phyloP scores from a whole-genome alignment of 2,797 vertebrate species.

The Gymnothorax reevesii region DNA sequence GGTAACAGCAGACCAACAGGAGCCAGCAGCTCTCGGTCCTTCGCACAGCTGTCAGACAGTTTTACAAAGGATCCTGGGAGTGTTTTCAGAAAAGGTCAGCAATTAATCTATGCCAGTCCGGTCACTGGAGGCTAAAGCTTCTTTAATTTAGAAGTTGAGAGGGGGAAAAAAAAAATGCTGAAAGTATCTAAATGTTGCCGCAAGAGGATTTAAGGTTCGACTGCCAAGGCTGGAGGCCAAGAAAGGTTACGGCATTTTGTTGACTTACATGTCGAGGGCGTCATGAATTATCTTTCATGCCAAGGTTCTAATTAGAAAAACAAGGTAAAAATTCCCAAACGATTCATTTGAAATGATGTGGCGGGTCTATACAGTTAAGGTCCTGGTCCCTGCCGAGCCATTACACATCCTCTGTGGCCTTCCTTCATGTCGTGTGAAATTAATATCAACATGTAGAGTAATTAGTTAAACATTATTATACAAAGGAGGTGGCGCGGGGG shows the following conservation, averaged over 20 bases:
- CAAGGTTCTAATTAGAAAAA: not conserved
- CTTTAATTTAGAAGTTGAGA: not conserved
- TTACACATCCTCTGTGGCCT: not conserved
- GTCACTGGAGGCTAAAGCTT: not conserved
- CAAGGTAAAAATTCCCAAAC: not conserved
- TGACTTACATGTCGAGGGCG: not conserved
- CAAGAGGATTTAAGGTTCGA: not conserved
- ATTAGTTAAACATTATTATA: conserved; percentile 1
- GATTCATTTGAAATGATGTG: not conserved
- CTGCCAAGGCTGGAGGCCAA: not conserved
- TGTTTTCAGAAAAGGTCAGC: not conserved
- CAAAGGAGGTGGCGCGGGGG: not conserved
- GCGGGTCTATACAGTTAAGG: not conserved
- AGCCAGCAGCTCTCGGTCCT: not conserved
- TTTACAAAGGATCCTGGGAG: not conserved
- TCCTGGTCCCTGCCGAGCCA: not conserved
- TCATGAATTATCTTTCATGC: not conserved
- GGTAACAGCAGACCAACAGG: not conserved
- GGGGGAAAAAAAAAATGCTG: not conserved
- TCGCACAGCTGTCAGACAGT: not conserved
- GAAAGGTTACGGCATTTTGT: not conserved
- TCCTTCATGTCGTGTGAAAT: not conserved
- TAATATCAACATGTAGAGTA: not conserved
- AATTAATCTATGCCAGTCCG: not conserved
- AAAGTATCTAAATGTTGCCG: not conserved